These are phyloP conservation scores for Dastarcus helophoroides DNA, from an alignment of 2,888 invertebrate species.

Conservation along the genomic window DNA sequence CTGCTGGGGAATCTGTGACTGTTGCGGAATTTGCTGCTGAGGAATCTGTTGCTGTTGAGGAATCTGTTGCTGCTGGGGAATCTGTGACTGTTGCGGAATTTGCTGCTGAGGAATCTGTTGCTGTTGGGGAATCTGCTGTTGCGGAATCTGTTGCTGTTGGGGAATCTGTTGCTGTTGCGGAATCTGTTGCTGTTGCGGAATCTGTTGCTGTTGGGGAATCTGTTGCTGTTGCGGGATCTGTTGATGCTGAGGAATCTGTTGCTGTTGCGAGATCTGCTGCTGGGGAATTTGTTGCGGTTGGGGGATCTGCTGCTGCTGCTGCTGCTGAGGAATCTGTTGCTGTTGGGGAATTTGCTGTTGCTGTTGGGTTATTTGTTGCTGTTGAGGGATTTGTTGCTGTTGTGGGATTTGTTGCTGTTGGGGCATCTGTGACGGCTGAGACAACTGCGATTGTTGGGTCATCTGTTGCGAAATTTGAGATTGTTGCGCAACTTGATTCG, in stretches of 20 bases:
- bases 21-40: conserved; percentile 6
- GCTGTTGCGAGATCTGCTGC: conserved; percentile 24
- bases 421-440: conserved; percentile 9
- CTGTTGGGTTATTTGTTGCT: conserved; percentile 13
- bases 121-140: conserved; percentile 15
- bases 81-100: conserved; percentile 12
- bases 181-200: conserved; percentile 11
- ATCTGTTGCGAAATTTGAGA: conserved; percentile 19
- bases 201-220: conserved; percentile 31
- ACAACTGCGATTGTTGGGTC: conserved; percentile 12
- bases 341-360: conserved; percentile 17
- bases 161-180: conserved; percentile 17
- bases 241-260: conserved; percentile 22
- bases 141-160: conserved; percentile 18
- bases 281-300: conserved; percentile 19
- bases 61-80: conserved; percentile 12
- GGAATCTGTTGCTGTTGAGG: conserved; percentile 9
- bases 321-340: conserved; percentile 13
- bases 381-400: conserved; percentile 26
- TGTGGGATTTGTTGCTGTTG: conserved; percentile 13
- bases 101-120: conserved; percentile 11
- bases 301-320: conserved; percentile 26
- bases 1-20: conserved; percentile 15
- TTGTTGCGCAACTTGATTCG: conserved; percentile 10
- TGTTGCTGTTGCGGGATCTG: conserved; percentile 34